Conservation (phyloP, 1,140 invertebrate species). For the Wasmannia auropunctata region DNA sequence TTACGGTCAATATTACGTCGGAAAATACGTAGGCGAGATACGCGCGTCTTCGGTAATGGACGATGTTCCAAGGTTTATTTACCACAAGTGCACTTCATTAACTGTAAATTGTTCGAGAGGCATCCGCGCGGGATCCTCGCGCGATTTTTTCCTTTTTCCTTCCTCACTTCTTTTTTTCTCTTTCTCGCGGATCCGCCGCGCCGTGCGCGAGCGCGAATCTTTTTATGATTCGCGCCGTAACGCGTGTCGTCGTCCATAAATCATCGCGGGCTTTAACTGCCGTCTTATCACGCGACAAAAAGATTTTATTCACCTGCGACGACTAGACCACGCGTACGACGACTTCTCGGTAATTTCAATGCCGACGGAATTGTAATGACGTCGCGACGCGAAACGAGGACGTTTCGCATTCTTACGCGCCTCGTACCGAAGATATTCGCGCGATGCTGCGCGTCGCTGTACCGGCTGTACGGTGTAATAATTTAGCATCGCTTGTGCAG, state of each 20-base stretch:
- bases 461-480: too few species aligned
- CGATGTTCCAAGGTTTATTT: not conserved
- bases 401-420: not conserved
- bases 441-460: not conserved
- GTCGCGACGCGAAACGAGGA: not conserved
- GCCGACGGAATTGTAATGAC: not conserved
- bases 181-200: too few species aligned
- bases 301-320: conserved; percentile 24
- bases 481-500: not conserved
- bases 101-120: not conserved
- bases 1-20: conserved; percentile 9
- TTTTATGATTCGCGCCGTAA: not conserved
- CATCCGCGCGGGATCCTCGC: not conserved
- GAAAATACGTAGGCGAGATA: not conserved
- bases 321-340: not conserved
- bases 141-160: not conserved
- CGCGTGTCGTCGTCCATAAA: not conserved
- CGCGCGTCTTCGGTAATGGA: not conserved
- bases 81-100: conserved; percentile 2
- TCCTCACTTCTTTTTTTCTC: not conserved
- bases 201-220: not conserved
- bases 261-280: not conserved
- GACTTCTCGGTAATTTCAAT: not conserved
- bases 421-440: not conserved
- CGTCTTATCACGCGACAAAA: conserved; percentile 25